Evolutionary conservation across 2,113 vertebrate genomes (phyloP).

Genomic region (Balaeniceps rex): DNA sequence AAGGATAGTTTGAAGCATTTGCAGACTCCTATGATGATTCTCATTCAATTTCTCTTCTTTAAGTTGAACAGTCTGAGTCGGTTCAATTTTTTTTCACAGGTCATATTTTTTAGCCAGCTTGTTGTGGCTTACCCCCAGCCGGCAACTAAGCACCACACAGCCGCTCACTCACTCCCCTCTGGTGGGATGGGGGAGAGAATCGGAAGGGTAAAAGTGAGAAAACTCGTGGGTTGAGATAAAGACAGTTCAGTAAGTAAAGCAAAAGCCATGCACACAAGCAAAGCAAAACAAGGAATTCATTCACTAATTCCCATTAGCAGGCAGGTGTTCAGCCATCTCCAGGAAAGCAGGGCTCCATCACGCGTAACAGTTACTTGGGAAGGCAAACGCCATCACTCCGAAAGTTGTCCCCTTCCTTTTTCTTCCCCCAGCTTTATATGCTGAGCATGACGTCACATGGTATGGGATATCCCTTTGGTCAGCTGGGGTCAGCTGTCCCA

Average conservation of each 20-base stretch:
- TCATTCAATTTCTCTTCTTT: not conserved
- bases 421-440: not conserved
- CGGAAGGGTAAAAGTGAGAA: not conserved
- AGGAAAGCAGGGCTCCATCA: not conserved
- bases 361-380: not conserved
- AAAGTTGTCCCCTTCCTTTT: no score
- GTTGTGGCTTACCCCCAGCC: not conserved
- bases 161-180: not conserved
- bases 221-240: not conserved
- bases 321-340: not conserved
- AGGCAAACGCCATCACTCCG: not conserved
- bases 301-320: not conserved
- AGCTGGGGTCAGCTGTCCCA: not conserved
- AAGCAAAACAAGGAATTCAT: not conserved
- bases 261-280: rapidly evolving
- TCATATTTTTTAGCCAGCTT: not conserved
- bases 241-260: not conserved
- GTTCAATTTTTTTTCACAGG: not conserved
- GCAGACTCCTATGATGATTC: not conserved
- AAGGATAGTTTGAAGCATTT: not conserved
- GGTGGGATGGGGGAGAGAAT: not conserved
- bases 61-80: not conserved
- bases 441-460: not conserved
- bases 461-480: not conserved
- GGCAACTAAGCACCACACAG: not conserved